A percentile compares a stretch with the other conserved stretches of the same genome.
These are phyloP conservation scores for Porites evermanni DNA, from an alignment of 92 coral and sea anemone species.

Conservation along the genomic window DNA sequence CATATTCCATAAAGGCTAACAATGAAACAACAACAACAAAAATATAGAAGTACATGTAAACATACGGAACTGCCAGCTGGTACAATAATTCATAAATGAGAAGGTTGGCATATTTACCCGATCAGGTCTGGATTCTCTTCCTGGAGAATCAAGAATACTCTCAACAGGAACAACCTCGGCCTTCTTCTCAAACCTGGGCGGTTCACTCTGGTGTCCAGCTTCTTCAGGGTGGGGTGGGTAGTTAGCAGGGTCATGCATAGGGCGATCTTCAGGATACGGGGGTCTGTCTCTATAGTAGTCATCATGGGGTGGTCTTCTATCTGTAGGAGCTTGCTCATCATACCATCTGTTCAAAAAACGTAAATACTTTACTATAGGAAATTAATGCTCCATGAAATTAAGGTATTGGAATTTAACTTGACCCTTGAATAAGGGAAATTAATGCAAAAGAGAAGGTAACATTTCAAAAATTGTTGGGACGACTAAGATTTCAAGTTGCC, in stretches of 20 bases:
- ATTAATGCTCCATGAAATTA: no score
- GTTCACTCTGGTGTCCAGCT: constrained; percentile 44
- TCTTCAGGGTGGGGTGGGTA: constrained; percentile 59
- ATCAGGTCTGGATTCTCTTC: constrained; percentile 92
- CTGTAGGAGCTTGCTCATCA: constrained; percentile 48
- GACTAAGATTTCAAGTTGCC: no score
- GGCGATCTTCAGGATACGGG: constrained; percentile 64
- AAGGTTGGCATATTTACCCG: constrained; percentile 61
- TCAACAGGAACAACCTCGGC: constrained; percentile 88
- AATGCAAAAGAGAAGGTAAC: no score
- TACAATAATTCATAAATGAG: background rate
- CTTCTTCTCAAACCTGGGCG: constrained; percentile 73
- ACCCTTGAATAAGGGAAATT: no score
- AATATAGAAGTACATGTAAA: no score
- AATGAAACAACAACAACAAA: no score
- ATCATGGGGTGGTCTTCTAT: constrained; percentile 54
- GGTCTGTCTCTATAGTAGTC: constrained; percentile 61
- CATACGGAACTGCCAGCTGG: background rate
- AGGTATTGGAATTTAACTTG: no score
- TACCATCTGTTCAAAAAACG: constrained; percentile 7
- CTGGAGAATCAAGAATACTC: constrained; percentile 84
- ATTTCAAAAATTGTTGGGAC: no score
- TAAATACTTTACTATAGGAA: no score
- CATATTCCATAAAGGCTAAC: no score
- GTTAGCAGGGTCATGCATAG: constrained; percentile 39